Evolutionary conservation across 2,888 invertebrate genomes (phyloP).

Genomic region (Mamestra brassicae): DNA sequence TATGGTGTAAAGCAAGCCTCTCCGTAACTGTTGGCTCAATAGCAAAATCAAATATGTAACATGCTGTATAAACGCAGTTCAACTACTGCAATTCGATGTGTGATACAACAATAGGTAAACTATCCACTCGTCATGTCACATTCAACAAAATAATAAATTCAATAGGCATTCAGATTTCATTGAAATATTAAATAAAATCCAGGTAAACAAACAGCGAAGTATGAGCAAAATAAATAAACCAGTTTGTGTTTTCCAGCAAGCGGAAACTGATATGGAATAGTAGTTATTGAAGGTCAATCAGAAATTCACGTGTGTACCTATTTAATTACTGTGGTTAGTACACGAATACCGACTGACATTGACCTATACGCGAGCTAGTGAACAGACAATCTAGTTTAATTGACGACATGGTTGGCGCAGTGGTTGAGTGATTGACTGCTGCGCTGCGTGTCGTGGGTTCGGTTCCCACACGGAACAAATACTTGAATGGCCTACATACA

Average conservation of each 20-base stretch:
- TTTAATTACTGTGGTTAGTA: background rate
- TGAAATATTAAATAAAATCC: background rate
- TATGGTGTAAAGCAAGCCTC: too few species aligned
- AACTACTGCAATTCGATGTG: background rate
- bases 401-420: too few species aligned
- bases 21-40: too few species aligned
- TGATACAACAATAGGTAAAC: background rate
- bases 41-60: background rate
- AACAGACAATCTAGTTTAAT: too few species aligned
- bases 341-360: background rate
- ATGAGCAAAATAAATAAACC: background rate
- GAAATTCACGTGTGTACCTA: too few species aligned
- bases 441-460: too few species aligned
- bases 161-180: background rate
- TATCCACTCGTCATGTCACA: background rate
- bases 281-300: background rate
- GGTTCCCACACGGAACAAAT: too few species aligned
- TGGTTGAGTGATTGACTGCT: too few species aligned
- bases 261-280: background rate
- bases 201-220: background rate
- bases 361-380: background rate
- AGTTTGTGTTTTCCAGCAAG: background rate
- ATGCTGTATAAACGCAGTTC: background rate
- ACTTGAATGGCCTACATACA: too few species aligned
- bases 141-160: background rate